phyloP scores from a whole-genome alignment of 1,140 invertebrate species.

The Philotrypesis tridentata region DNA sequence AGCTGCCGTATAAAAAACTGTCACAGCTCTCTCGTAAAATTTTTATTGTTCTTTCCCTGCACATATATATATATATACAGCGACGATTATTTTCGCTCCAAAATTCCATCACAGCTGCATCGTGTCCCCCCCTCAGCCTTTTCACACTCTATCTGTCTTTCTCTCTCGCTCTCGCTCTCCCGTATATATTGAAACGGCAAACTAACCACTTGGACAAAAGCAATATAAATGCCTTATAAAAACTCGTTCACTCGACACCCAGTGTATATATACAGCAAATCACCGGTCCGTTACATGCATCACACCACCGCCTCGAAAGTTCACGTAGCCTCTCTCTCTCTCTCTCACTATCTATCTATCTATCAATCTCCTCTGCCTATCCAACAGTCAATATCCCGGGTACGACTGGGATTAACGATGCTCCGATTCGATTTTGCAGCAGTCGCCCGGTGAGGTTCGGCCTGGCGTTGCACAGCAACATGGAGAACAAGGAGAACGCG shows the following conservation, averaged over 20 bases:
- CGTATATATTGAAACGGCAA: not conserved
- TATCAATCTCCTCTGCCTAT: not conserved
- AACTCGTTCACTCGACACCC: not conserved
- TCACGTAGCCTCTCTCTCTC: no score
- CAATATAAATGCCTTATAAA: not conserved
- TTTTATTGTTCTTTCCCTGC: slow-evolving; percentile 1
- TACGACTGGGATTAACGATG: not conserved
- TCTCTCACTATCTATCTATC: not conserved
- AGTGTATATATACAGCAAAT: not conserved
- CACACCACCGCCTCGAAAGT: not conserved
- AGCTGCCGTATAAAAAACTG: not conserved
- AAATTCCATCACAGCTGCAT: not conserved
- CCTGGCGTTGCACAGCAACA: slow-evolving; percentile 80
- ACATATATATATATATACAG: slow-evolving; percentile 1
- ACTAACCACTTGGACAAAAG: not conserved
- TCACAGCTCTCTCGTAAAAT: not conserved
- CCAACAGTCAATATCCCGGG: no score
- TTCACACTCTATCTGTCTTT: no score
- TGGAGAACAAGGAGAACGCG: slow-evolving; percentile 90
- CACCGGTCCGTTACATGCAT: not conserved
- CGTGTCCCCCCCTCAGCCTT: not conserved
- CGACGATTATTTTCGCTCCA: not conserved
- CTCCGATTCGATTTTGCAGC: slow-evolving; percentile 69
- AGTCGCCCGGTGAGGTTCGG: slow-evolving; percentile 86
- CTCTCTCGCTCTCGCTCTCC: no score